Percentiles rank a stretch among this genome's conserved stretches.
Conservation (phyloP, 2,113 vertebrate species). For the Malurus cyaneus region DNA sequence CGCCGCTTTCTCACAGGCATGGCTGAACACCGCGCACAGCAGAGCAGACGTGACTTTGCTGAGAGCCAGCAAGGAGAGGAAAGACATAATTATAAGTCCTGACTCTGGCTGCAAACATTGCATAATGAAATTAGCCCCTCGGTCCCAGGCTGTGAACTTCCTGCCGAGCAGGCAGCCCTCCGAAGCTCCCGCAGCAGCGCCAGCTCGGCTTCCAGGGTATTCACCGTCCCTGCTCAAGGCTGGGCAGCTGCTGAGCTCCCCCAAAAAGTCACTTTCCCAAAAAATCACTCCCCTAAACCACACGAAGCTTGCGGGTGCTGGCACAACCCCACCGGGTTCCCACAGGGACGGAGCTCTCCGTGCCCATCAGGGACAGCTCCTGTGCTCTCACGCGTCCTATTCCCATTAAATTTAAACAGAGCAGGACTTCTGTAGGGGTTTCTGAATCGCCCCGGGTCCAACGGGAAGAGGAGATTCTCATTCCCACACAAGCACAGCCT, state of each 20-base stretch:
- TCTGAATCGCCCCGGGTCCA: neutral
- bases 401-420: neutral
- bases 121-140: neutral
- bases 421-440: neutral
- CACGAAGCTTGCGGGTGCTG: neutral
- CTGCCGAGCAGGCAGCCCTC: neutral
- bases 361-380: accelerated
- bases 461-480: neutral
- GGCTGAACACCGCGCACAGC: neutral
- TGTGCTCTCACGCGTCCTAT: neutral
- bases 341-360: neutral
- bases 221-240: neutral
- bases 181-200: neutral
- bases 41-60: neutral
- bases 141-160: neutral
- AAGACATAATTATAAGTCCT: neutral
- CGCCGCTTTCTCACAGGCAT: neutral
- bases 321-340: accelerated
- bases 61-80: neutral
- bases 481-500: neutral
- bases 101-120: neutral
- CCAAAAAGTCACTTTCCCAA: neutral
- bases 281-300: neutral
- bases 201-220: neutral
- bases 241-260: neutral